A percentile compares a stretch with the other conserved stretches of the same genome.
These are phyloP conservation scores for Theonella swinhoei DNA, from an alignment of 37 sponge, comb jelly and placozoan species.

Conservation along the genomic window DNA sequence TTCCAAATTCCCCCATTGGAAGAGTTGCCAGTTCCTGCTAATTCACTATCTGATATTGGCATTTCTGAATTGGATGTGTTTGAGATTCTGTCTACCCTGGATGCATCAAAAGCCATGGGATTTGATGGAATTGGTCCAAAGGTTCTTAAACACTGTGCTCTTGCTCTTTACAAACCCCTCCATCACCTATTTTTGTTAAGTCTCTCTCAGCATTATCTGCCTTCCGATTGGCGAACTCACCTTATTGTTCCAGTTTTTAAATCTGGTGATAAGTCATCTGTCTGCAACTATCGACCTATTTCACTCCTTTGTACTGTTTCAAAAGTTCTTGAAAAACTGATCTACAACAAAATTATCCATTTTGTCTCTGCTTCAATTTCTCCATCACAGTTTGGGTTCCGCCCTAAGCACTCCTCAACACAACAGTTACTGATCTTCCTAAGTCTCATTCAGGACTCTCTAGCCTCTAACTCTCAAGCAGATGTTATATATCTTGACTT, in stretches of 20 bases:
- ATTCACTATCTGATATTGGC: not conserved
- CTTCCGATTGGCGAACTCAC: not conserved
- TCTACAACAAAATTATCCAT: conserved; percentile 23
- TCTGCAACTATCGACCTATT: conserved; percentile 45
- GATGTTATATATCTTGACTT: conserved; percentile 45
- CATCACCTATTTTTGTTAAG: not conserved
- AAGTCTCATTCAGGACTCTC: not conserved
- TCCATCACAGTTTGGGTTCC: conserved; percentile 15
- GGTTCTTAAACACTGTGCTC: conserved; percentile 20
- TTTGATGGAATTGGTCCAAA: conserved; percentile 28
- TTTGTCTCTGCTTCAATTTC: conserved; percentile 14
- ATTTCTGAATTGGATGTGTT: not conserved
- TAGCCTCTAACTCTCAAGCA: not conserved
- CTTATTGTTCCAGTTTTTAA: conserved; percentile 4
- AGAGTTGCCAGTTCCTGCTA: not conserved
- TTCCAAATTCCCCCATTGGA: too few relatives aligned
- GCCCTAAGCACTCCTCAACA: not conserved
- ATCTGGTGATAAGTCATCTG: conserved; percentile 1
- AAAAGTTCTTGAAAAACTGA: conserved; percentile 27
- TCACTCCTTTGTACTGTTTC: conserved; percentile 40
- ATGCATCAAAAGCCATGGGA: conserved; percentile 19
- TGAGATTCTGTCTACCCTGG: not conserved
- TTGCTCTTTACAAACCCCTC: not conserved
- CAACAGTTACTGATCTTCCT: not conserved
- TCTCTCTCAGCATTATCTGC: not conserved